A percentile compares a stretch with the other conserved stretches of the same genome.
These are phyloP conservation scores for Heliconius hermathena DNA, from an alignment of 1,140 invertebrate genomes.

Conservation along the genomic window DNA sequence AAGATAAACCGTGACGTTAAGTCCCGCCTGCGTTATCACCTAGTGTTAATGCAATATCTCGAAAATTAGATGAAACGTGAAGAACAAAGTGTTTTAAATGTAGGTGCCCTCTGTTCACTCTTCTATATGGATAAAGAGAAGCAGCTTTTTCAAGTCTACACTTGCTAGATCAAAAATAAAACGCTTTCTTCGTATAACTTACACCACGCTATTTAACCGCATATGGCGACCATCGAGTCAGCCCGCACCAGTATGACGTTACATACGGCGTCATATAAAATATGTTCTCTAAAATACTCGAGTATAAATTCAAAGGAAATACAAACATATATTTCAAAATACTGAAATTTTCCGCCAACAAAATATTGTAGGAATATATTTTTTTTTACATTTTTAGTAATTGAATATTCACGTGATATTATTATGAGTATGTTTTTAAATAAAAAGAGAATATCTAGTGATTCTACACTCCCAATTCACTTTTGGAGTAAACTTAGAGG, in stretches of 20 bases:
- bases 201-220: conserved; percentile 6
- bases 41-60: no score
- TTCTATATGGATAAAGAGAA: no score
- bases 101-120: no score
- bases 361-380: not conserved
- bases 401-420: not conserved
- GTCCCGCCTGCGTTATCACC: no score
- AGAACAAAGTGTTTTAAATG: no score
- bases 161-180: not conserved
- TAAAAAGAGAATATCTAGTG: no score
- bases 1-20: no score
- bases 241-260: conserved; percentile 21
- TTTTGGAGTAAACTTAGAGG: no score
- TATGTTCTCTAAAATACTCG: conserved; percentile 10
- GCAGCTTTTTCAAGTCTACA: no score
- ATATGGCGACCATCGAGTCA: conserved; percentile 20
- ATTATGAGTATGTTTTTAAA: not conserved
- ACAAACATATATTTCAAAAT: conserved; percentile 6
- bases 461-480: no score
- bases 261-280: conserved; percentile 12
- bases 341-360: not conserved
- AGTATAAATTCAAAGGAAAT: conserved; percentile 14
- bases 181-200: not conserved
- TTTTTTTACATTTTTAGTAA: not conserved
- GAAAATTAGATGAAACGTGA: no score